A percentile compares a stretch with the other conserved stretches of the same genome.
Conservation (phyloP, 2,113 vertebrate species). For the Lagenorhynchus albirostris region DNA sequence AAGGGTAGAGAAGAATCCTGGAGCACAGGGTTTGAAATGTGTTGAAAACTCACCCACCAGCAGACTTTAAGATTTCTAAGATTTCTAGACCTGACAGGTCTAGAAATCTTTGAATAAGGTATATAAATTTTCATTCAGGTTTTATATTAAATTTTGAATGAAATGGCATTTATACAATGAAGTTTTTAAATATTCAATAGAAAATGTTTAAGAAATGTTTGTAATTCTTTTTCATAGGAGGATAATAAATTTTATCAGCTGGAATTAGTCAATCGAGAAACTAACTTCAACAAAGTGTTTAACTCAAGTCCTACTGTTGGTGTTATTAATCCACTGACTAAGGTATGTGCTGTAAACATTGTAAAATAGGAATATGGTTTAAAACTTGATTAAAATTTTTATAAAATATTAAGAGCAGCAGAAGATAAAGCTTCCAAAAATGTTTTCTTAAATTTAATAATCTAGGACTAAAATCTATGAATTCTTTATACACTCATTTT, state of each 20-base stretch:
- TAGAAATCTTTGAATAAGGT: not conserved
- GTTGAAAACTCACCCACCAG: not conserved
- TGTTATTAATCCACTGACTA: slow-evolving; percentile 97
- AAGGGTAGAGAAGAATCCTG: not conserved
- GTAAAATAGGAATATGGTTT: slow-evolving; percentile 63
- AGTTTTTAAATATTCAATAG: slow-evolving; percentile 63
- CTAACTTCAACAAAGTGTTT: slow-evolving; percentile 99
- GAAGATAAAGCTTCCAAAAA: not conserved
- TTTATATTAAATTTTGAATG: slow-evolving; percentile 50
- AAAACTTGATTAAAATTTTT: not conserved
- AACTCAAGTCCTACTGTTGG: slow-evolving; percentile 97
- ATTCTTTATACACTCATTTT: slow-evolving; percentile 25
- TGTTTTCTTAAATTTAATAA: slow-evolving; percentile 15
- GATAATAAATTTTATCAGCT: slow-evolving; percentile 99
- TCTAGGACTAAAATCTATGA: not conserved
- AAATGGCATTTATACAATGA: slow-evolving; percentile 45
- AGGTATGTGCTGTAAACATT: slow-evolving; percentile 88
- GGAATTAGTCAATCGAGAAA: slow-evolving; percentile 98
- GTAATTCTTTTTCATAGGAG: slow-evolving; percentile 89
- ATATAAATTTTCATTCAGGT: not conserved
- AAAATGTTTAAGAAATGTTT: slow-evolving; percentile 81
- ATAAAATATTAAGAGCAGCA: not conserved
- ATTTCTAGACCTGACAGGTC: not conserved
- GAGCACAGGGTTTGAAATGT: not conserved
- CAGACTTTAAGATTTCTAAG: not conserved